Evolutionary conservation across 1,140 invertebrate genomes (phyloP), one percentile per base, ranked within the genome.

Genomic region (Aphidius gifuensis): DNA sequence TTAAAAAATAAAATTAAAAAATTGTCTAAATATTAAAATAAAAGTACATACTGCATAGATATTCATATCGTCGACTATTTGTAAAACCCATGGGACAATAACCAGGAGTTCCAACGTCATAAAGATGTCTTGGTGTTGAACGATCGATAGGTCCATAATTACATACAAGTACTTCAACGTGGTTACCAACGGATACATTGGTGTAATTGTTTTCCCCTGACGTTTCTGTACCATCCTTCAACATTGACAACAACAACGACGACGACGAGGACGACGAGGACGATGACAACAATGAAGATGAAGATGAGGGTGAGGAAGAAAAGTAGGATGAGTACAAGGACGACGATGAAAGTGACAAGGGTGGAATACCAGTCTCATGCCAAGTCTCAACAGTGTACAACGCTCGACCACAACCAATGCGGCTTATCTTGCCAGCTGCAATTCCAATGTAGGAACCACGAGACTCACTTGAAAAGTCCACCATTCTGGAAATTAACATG

Each of bases 1-100:
- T 16, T 16, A 16, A 16, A 16, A 32, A 32, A 32, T 76, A 82
- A 92, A n/a, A 92, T 92, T 78, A 90, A 91, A 76, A 87, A 91
- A 88, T 87, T 23, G 88, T 92, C 75, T 78, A 85, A 45, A 87
- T 16, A 85, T 74, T 16, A 16, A 73, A 90, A 46, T 8, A 23
- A 39, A 56, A 38, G 46, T 9, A 73, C 74, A 75, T 69, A 76
- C 73, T 61, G 64, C 73, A 76, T 54, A 79, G 70, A 46, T 69
- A 65, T 65, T 61, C 64, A 60, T 76, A 76, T 61, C 60, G 66
- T 48, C 49, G 47, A 60, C 75, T 78, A 48, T 60, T 67, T 16
- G 65, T 58, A 55, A 72, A 71, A 50, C 72, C 74, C 65, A 56
- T 62, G 65, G 75, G 74, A 73, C 71, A 74, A 47, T 66, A 63